Evolutionary conservation across 2,888 invertebrate genomes (phyloP).

Genomic region (Xestia sexstrigata): DNA sequence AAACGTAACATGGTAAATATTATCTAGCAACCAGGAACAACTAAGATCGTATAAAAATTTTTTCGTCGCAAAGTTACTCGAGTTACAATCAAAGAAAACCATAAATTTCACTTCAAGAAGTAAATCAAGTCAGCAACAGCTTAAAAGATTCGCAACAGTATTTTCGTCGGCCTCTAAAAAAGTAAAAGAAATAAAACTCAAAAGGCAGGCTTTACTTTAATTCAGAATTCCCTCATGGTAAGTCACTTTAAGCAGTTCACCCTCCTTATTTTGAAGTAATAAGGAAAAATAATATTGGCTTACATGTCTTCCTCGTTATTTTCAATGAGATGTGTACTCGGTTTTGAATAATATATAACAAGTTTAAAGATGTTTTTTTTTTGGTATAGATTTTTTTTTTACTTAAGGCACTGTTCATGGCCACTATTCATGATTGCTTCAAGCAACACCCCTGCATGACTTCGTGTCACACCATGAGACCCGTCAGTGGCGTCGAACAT

Average conservation of each 20-base stretch:
- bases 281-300: conserved; percentile 31
- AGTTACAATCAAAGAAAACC: not conserved
- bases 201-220: conserved; percentile 42
- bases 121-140: conserved; percentile 20
- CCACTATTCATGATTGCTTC: too few species aligned
- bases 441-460: too few species aligned
- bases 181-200: conserved; percentile 29
- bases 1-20: not conserved
- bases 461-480: too few species aligned
- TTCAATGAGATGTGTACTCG: conserved; percentile 17
- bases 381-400: not conserved
- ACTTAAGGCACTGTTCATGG: not conserved
- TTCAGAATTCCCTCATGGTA: conserved; percentile 25
- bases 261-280: conserved; percentile 23
- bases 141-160: conserved; percentile 19
- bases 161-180: conserved; percentile 23
- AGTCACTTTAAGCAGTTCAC: conserved; percentile 13
- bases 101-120: conserved; percentile 1
- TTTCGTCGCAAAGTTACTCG: not conserved
- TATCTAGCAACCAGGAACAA: not conserved
- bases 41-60: not conserved
- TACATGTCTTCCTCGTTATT: conserved; percentile 27
- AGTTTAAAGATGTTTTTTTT: not conserved
- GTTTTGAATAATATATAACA: conserved; percentile 21
- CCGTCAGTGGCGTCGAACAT: too few species aligned